phyloP scores from a whole-genome alignment of 2,888 invertebrate genomes.

The Ferdinandea cuprea region DNA sequence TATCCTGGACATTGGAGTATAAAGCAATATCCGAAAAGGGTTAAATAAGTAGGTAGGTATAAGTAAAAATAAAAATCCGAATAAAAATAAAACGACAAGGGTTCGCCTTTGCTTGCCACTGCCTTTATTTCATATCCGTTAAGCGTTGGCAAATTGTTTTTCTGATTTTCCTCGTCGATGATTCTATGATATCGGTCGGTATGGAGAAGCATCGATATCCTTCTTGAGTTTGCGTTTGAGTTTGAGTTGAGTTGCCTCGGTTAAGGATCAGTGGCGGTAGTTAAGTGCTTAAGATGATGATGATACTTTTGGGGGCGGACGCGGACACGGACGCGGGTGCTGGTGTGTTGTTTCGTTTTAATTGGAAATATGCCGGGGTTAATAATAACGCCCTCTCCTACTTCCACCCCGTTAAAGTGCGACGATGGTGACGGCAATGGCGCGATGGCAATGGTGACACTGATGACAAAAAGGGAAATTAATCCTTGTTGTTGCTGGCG shows the following conservation, averaged over 20 bases:
- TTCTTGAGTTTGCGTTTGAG: constrained; percentile 32
- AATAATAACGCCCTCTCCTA: constrained; percentile 59
- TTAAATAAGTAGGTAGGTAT: constrained; percentile 65
- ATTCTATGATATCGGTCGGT: constrained; percentile 63
- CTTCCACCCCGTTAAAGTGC: constrained; percentile 14
- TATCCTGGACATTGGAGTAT: constrained; percentile 54
- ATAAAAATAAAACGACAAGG: constrained; percentile 39
- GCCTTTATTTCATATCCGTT: constrained; percentile 62
- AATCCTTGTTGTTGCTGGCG: constrained; percentile 72
- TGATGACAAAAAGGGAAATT: constrained; percentile 68
- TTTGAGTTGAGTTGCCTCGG: constrained; percentile 26
- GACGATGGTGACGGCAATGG: constrained; percentile 6
- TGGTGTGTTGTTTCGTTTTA: constrained; percentile 56
- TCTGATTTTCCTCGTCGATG: constrained; percentile 72
- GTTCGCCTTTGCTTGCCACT: constrained; percentile 23
- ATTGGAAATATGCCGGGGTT: constrained; percentile 73
- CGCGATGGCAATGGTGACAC: constrained; percentile 19
- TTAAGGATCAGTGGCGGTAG: constrained; percentile 32
- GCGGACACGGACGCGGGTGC: not conserved
- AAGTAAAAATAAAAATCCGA: constrained; percentile 60
- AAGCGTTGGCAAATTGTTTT: constrained; percentile 73
- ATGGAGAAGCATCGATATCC: constrained; percentile 58
- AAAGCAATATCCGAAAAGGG: constrained; percentile 75
- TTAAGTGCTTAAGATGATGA: constrained; percentile 60
- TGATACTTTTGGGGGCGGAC: constrained; percentile 10